These are phyloP conservation scores for Hymenochirus boettgeri DNA, from an alignment of 2,113 vertebrate species.

Conservation along the genomic window DNA sequence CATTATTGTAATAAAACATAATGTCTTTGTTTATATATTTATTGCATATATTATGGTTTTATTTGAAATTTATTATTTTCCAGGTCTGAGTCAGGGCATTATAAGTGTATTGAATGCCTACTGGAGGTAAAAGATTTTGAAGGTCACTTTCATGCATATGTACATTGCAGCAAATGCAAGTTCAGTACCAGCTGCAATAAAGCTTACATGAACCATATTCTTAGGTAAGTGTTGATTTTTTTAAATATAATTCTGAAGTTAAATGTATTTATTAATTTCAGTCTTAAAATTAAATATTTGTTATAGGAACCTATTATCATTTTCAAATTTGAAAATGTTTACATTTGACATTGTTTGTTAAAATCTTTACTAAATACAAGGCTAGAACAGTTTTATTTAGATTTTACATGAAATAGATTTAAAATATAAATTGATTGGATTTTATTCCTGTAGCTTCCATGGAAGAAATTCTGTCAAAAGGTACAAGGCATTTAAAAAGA, in stretches of 20 bases:
- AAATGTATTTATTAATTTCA: no score
- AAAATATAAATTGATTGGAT: no score
- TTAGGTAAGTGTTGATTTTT: slow-evolving; percentile 72
- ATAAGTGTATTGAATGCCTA: slow-evolving; percentile 91
- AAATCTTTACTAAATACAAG: no score
- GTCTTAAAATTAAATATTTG: no score
- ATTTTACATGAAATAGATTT: no score
- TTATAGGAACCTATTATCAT: no score
- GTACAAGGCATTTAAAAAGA: slow-evolving; percentile 71
- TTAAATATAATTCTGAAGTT: no score
- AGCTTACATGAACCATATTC: slow-evolving; percentile 88
- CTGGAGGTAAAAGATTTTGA: slow-evolving; percentile 76
- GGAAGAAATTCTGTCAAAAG: slow-evolving; percentile 77
- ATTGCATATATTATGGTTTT: slow-evolving; percentile 1
- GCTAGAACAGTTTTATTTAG: no score
- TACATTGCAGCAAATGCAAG: slow-evolving; percentile 84
- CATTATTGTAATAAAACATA: no score
- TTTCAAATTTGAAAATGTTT: no score
- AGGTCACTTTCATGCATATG: slow-evolving; percentile 79
- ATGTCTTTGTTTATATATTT: no score
- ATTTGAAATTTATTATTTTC: slow-evolving; percentile 3
- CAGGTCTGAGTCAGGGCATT: slow-evolving; percentile 60
- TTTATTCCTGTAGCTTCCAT: slow-evolving; percentile 74
- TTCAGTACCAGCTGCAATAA: slow-evolving; percentile 90
- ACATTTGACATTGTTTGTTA: no score